Evolutionary conservation across 2,888 invertebrate species (phyloP).

Genomic region (Phanerotoma sp.): DNA sequence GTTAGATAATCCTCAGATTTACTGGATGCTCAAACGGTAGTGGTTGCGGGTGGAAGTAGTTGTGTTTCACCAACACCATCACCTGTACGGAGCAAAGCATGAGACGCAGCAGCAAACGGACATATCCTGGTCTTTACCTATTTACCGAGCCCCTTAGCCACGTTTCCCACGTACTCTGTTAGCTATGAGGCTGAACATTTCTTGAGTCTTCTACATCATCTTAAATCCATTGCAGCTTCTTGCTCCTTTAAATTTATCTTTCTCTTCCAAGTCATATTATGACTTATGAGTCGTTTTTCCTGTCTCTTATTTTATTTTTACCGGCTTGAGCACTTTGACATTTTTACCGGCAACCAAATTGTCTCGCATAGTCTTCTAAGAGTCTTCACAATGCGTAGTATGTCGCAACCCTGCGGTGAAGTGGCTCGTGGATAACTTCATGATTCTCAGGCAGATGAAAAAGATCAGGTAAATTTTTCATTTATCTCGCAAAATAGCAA

Average conservation of each 20-base stretch:
- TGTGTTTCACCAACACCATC: not conserved
- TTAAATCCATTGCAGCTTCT: not conserved
- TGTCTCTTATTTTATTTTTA: slow-evolving; percentile 7
- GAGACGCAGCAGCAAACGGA: not conserved
- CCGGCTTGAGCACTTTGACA: slow-evolving; percentile 19
- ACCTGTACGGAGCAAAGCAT: not conserved
- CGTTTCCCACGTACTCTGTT: slow-evolving; percentile 3
- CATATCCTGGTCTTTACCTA: not conserved
- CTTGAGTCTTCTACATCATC: slow-evolving; percentile 1
- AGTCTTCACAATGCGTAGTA: slow-evolving; percentile 19
- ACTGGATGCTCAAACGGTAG: slow-evolving; percentile 12
- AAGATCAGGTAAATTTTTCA: not conserved
- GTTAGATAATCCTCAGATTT: not conserved
- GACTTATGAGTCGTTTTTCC: slow-evolving; percentile 13
- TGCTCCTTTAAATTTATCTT: slow-evolving; percentile 13
- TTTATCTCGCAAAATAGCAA: too few relatives aligned
- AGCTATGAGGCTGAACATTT: too few relatives aligned
- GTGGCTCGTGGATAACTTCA: slow-evolving; percentile 7
- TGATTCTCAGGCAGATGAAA: slow-evolving; percentile 3
- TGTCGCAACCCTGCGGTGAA: slow-evolving; percentile 20
- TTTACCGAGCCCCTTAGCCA: slow-evolving; percentile 5
- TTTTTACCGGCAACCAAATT: slow-evolving; percentile 24
- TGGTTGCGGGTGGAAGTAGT: slow-evolving; percentile 13
- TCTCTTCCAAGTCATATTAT: slow-evolving; percentile 20
- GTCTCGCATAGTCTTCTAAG: slow-evolving; percentile 16